These are phyloP conservation scores for Calliopsis andreniformis DNA, from an alignment of 1,140 invertebrate species.

Conservation along the genomic window DNA sequence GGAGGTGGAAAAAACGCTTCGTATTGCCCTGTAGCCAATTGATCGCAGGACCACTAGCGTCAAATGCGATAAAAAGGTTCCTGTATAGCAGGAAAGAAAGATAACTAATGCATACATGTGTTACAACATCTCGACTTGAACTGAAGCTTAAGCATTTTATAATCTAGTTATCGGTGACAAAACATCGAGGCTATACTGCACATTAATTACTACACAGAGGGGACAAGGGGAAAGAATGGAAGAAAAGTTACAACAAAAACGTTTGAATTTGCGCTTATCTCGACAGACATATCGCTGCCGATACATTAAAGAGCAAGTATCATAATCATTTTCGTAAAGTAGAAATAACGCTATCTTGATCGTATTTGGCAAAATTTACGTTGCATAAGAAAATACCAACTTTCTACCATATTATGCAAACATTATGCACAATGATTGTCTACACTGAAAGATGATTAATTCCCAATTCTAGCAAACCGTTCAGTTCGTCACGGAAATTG, in stretches of 20 bases:
- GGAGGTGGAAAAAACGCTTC: background rate
- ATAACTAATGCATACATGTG: too few relatives aligned
- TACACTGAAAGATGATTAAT: background rate
- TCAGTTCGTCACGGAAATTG: background rate
- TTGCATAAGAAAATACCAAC: slow-evolving; percentile 28
- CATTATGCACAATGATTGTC: background rate
- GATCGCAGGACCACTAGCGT: slow-evolving; percentile 1
- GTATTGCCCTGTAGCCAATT: background rate
- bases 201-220: background rate
- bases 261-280: background rate
- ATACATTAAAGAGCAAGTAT: background rate
- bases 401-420: slow-evolving; percentile 35
- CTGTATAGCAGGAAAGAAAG: too few relatives aligned
- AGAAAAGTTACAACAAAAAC: background rate
- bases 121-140: too few relatives aligned
- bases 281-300: background rate
- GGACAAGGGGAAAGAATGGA: background rate
- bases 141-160: too few relatives aligned
- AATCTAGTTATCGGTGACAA: background rate
- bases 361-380: background rate
- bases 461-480: background rate
- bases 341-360: slow-evolving; percentile 5
- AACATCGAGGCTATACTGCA: background rate
- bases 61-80: background rate
- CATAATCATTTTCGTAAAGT: background rate